A percentile compares a stretch with the other conserved stretches of the same genome.
These are phyloP conservation scores for Glyphotaelius pellucidus DNA, from an alignment of 2,888 invertebrate species.

Conservation along the genomic window DNA sequence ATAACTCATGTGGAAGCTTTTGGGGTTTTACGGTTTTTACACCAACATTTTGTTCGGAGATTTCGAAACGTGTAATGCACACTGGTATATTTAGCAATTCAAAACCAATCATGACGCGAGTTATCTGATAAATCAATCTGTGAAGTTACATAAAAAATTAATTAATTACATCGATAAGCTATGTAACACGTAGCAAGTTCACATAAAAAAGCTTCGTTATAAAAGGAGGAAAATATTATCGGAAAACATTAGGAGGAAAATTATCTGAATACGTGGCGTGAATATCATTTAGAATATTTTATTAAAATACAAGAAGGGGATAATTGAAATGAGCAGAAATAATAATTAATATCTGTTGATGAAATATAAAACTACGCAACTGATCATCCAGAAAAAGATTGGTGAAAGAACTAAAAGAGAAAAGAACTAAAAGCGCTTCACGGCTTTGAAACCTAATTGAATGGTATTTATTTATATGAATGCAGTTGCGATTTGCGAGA, in stretches of 20 bases:
- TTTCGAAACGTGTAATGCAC: neutral
- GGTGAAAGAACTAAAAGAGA: neutral
- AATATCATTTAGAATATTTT: too few relatives aligned
- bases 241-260: too few relatives aligned
- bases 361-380: neutral
- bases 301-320: too few relatives aligned
- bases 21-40: neutral
- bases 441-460: neutral
- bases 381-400: neutral
- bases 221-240: neutral
- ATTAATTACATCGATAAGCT: neutral
- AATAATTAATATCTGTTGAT: too few relatives aligned
- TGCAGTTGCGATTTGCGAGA: too few relatives aligned
- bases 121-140: neutral
- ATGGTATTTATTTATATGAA: too few relatives aligned
- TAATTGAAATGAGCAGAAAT: too few relatives aligned
- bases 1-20: neutral
- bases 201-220: neutral
- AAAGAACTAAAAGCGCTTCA: neutral
- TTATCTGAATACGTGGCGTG: neutral
- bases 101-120: neutral
- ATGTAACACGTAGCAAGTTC: neutral
- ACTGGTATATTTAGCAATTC: neutral
- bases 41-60: neutral
- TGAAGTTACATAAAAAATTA: neutral